These are phyloP conservation scores for Mercenaria mercenaria DNA, from an alignment of 1,140 invertebrate species.

Conservation along the genomic window DNA sequence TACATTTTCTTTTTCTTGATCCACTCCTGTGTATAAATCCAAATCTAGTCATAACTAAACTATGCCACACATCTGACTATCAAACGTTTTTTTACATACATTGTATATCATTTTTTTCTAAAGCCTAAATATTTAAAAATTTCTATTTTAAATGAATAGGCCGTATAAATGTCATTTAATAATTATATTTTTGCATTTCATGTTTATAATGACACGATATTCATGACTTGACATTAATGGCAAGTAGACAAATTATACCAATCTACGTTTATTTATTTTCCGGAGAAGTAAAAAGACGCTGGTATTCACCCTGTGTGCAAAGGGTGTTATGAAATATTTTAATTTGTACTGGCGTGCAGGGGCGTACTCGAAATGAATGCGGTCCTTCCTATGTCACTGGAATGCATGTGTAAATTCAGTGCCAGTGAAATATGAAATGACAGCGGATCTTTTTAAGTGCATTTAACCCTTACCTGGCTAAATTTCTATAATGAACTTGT, in stretches of 20 bases:
- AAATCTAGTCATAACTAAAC: too few species aligned
- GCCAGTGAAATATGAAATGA: too few species aligned
- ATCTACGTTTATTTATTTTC: slow-evolving; percentile 35
- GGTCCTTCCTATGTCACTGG: too few species aligned
- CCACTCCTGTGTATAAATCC: too few species aligned
- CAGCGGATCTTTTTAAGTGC: too few species aligned
- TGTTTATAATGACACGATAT: not conserved
- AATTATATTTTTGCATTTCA: slow-evolving; percentile 35
- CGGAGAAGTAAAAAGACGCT: not conserved
- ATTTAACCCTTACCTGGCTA: too few species aligned
- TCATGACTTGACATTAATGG: slow-evolving; percentile 18
- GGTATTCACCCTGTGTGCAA: not conserved
- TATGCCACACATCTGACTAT: not conserved
- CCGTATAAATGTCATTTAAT: slow-evolving; percentile 32
- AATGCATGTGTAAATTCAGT: too few species aligned
- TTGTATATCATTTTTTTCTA: not conserved
- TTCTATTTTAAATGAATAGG: not conserved
- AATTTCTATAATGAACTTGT: too few species aligned
- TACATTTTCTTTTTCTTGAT: too few species aligned
- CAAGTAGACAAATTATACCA: slow-evolving; percentile 26
- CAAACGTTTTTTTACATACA: not conserved
- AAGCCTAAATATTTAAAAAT: not conserved
- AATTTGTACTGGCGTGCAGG: not conserved
- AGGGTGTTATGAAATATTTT: slow-evolving; percentile 37
- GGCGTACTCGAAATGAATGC: too few species aligned